phyloP scores from a whole-genome alignment of 1,140 invertebrate genomes.

The Agraylea sexmaculata region DNA sequence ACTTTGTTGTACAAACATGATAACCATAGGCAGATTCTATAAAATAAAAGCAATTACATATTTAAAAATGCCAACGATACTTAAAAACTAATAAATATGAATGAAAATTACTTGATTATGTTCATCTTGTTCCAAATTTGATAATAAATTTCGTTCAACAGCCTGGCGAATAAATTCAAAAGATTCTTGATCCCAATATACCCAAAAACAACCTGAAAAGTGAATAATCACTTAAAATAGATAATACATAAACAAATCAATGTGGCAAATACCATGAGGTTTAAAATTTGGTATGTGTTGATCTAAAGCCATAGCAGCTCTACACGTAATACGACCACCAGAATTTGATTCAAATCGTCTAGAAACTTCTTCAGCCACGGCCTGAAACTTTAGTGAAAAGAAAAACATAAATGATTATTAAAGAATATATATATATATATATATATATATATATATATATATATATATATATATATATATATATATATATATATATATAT shows the following conservation, averaged over 20 bases:
- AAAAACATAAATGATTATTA: neutral
- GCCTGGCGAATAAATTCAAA: constrained; percentile 87
- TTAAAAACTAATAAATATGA: constrained; percentile 1
- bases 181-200: constrained; percentile 83
- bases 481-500: neutral
- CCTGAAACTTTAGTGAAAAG: constrained; percentile 17
- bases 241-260: constrained; percentile 8
- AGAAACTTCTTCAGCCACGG: constrained; percentile 17
- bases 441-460: neutral
- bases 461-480: neutral
- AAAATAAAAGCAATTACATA: constrained; percentile 1
- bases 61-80: neutral
- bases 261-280: constrained; percentile 13
- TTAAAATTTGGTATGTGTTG: constrained; percentile 20
- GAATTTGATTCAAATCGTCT: constrained; percentile 16
- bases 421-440: constrained; percentile 1
- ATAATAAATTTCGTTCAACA: constrained; percentile 81
- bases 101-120: constrained; percentile 19
- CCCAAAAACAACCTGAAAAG: constrained; percentile 65
- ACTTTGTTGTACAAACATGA: constrained; percentile 80
- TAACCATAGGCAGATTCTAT: constrained; percentile 77
- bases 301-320: constrained; percentile 17
- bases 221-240: constrained; percentile 10
- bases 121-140: constrained; percentile 84
- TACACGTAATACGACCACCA: constrained; percentile 14